A percentile compares a stretch with the other conserved stretches of the same genome.
These are phyloP conservation scores for Limnephilus marmoratus DNA, from an alignment of 2,888 invertebrate species.

Conservation along the genomic window DNA sequence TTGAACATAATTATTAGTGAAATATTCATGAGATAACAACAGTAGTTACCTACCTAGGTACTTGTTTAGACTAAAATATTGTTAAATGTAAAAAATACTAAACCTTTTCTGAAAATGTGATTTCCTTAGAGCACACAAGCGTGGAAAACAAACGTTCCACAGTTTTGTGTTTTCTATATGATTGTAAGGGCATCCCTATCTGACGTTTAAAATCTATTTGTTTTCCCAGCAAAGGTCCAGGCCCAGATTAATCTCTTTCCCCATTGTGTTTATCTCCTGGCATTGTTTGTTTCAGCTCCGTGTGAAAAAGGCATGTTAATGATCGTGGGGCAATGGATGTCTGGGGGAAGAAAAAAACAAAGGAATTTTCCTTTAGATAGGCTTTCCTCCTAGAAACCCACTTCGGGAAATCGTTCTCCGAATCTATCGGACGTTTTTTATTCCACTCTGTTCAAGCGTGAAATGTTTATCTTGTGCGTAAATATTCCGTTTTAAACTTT, in stretches of 20 bases:
- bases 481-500: constrained; percentile 1
- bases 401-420: constrained; percentile 46
- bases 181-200: constrained; percentile 4
- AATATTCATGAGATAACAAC: too few relatives aligned
- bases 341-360: constrained; percentile 25
- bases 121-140: not conserved
- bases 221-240: not conserved
- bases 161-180: not conserved
- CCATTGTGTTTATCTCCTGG: constrained; percentile 37
- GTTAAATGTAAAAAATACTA: too few relatives aligned
- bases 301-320: constrained; percentile 52
- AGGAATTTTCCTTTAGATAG: not conserved
- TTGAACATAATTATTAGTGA: too few relatives aligned
- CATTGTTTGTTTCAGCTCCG: constrained; percentile 52
- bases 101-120: not conserved
- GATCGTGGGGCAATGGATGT: constrained; percentile 41
- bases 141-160: not conserved
- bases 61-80: too few relatives aligned
- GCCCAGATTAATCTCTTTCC: constrained; percentile 47
- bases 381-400: constrained; percentile 48
- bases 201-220: constrained; percentile 49
- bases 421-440: constrained; percentile 50
- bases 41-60: too few relatives aligned
- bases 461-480: constrained; percentile 3
- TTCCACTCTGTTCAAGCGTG: constrained; percentile 30